Conservation (phyloP, 2,888 invertebrate species). For the Lypha dubia region DNA sequence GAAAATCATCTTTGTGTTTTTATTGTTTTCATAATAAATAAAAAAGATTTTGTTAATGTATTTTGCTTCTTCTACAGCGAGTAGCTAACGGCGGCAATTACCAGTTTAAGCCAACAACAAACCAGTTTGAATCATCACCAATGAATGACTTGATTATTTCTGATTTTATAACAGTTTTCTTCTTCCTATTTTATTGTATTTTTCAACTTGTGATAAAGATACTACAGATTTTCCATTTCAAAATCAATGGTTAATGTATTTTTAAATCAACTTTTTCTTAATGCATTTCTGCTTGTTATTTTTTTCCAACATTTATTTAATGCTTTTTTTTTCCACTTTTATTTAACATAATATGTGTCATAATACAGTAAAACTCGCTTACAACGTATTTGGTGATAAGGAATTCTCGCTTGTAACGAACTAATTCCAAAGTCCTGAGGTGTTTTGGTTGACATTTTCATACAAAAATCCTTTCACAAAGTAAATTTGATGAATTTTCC, state of each 20-base stretch:
- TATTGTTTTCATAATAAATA: constrained; percentile 21
- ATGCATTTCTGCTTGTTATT: too few species aligned
- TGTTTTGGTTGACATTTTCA: too few species aligned
- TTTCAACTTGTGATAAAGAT: constrained; percentile 31
- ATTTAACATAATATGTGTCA: too few species aligned
- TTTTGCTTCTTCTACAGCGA: constrained; percentile 22
- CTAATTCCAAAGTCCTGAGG: too few species aligned
- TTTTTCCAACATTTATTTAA: not conserved
- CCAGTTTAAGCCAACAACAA: constrained; percentile 47
- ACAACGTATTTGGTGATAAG: too few species aligned
- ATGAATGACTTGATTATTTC: constrained; percentile 33
- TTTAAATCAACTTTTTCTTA: constrained; percentile 3
- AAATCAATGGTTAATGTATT: constrained; percentile 27
- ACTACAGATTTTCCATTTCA: constrained; percentile 19
- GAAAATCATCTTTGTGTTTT: constrained; percentile 2
- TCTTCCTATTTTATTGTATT: constrained; percentile 5
- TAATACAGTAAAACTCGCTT: too few species aligned
- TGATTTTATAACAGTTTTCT: not conserved
- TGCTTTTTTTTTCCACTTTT: not conserved
- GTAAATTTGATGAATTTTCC: too few species aligned
- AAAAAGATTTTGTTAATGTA: constrained; percentile 38
- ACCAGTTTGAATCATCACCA: constrained; percentile 47
- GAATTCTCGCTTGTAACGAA: too few species aligned
- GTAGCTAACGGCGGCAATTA: constrained; percentile 44
- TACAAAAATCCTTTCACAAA: too few species aligned